These are phyloP conservation scores for Zaprionus obscuricornis DNA, from an alignment of 2,888 invertebrate genomes.

Conservation along the genomic window DNA sequence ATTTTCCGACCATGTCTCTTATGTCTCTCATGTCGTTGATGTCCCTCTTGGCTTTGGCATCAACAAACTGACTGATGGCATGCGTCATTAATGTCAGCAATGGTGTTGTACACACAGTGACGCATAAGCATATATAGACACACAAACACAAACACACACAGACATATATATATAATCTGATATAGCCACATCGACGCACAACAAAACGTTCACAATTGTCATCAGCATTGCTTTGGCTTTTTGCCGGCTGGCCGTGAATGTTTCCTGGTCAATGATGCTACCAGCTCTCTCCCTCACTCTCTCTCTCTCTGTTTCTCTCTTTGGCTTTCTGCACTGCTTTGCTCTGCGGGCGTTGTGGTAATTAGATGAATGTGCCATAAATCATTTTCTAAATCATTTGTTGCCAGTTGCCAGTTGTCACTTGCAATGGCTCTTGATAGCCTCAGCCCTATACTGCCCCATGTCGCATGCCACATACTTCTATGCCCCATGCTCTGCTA, in stretches of 20 bases:
- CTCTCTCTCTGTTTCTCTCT: too few species aligned
- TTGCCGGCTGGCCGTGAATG: slow-evolving; percentile 40
- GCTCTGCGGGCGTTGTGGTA: slow-evolving; percentile 64
- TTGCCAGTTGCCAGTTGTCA: slow-evolving; percentile 50
- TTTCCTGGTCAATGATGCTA: slow-evolving; percentile 37
- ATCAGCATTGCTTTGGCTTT: slow-evolving; percentile 61
- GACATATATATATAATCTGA: slow-evolving; percentile 1
- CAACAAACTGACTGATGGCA: slow-evolving; percentile 68
- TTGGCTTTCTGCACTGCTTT: slow-evolving; percentile 1
- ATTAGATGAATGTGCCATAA: slow-evolving; percentile 76
- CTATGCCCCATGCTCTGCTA: too few species aligned
- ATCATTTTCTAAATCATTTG: slow-evolving; percentile 75
- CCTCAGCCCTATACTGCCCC: not conserved
- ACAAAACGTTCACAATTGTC: slow-evolving; percentile 67
- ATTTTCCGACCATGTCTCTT: not conserved
- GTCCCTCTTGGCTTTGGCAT: too few species aligned
- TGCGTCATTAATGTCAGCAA: slow-evolving; percentile 72
- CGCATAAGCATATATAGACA: slow-evolving; percentile 32
- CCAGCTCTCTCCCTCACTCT: slow-evolving; percentile 5
- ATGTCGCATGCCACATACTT: too few species aligned
- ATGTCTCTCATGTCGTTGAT: not conserved
- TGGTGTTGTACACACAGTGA: slow-evolving; percentile 48
- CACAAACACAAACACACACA: slow-evolving; percentile 6
- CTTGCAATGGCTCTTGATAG: slow-evolving; percentile 30
- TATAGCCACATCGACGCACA: slow-evolving; percentile 16